Evolutionary conservation across 2,888 invertebrate species (phyloP), one percentile per base, ranked within the genome.

Genomic region (Drosophila yooni): DNA sequence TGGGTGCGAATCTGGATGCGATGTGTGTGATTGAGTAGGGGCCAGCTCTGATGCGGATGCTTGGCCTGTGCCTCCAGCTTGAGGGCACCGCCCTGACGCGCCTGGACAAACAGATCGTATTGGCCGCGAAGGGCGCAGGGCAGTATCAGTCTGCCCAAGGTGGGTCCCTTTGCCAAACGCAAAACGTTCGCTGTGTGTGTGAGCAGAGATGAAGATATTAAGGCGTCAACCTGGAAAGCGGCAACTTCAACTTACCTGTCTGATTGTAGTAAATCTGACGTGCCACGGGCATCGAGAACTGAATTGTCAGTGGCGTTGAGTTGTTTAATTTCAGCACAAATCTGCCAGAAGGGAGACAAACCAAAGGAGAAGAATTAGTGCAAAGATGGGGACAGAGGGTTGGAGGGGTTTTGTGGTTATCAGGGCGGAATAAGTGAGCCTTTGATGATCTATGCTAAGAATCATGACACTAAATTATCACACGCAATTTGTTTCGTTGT

Each of bases 221-320:
- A 15, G n/a, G 53, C n/a, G 15, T 36, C 29, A 57, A 40, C n/a
- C 27, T 10, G 40, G 18, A 10, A 10, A 63, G 53, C 31, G 40
- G 43, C 36, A 29, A 29, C 21, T 36, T 59, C 25, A 61, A 81
- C 92, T 90, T 84, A 93, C 93, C 91, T 82, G 93, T 93, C 86
- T 92, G 91, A 89, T 93, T 93, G 87, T 91, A 93, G 87, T 91
- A 93, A 57, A 93, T 83, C 81, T 92, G 92, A 51, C 93, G 91
- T 62, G 83, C 85, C 74, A 92, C 91, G 64, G 90, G 90, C 84
- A 91, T 89, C 61, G 93, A 92, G 74, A 93, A 92, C 70, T 87
- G 91, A 81, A 93, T 92, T 67, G 87, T 89, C 76, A 93, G 88
- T 74, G 93, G 93, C 56, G 92, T 82, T 50, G 93, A 91, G 76